phyloP scores from a whole-genome alignment of 2,113 vertebrate species.

The Antigone vipio region DNA sequence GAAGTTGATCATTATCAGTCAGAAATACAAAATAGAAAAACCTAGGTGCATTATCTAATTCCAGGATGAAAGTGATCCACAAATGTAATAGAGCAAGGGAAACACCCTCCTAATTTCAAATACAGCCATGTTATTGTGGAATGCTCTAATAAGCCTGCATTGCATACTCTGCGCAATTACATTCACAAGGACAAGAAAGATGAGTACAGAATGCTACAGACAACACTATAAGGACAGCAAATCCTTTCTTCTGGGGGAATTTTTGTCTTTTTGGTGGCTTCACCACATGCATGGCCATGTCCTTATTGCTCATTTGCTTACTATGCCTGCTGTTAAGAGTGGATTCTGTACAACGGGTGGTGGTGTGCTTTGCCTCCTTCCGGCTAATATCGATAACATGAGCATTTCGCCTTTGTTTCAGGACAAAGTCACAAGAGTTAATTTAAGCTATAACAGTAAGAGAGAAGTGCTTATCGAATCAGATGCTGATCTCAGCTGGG shows the following conservation, averaged over 20 bases:
- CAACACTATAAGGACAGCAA: neutral
- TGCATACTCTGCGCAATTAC: rapidly evolving
- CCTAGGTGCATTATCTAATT: neutral
- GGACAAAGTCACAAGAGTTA: neutral
- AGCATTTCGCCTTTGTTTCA: neutral
- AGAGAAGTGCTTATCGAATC: neutral
- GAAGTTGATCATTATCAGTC: neutral
- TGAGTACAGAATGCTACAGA: neutral
- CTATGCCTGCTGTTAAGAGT: neutral
- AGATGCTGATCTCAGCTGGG: slow-evolving; percentile 7
- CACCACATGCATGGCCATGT: no score
- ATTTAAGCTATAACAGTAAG: neutral
- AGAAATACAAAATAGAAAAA: neutral
- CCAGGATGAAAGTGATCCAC: neutral
- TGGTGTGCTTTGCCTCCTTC: neutral
- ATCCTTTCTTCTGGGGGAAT: neutral
- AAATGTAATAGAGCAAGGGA: neutral
- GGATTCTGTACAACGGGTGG: neutral
- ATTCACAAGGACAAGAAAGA: neutral
- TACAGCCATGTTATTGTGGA: neutral
- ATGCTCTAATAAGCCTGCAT: neutral
- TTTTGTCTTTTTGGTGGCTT: neutral
- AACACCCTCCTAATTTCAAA: neutral
- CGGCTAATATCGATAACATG: neutral
- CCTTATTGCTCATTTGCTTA: neutral